These are phyloP conservation scores for Serinus canaria DNA, from an alignment of 2,113 vertebrate species.

Conservation along the genomic window DNA sequence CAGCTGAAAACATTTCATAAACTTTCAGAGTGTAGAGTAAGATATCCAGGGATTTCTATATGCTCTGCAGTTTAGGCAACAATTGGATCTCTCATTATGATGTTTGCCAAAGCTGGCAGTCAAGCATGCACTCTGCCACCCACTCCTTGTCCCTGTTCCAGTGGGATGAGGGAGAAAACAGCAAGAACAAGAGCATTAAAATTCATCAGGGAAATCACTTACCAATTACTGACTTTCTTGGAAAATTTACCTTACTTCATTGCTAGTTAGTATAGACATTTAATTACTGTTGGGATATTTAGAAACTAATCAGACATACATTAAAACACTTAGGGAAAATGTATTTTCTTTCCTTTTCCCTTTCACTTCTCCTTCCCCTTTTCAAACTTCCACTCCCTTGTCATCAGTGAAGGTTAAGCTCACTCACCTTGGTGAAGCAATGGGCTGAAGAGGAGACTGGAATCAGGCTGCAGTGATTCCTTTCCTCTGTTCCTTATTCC, in stretches of 20 bases:
- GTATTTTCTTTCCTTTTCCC: background rate
- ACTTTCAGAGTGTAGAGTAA: background rate
- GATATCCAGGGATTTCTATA: background rate
- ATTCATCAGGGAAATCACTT: background rate
- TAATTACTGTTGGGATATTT: background rate
- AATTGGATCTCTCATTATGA: background rate
- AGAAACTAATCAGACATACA: background rate
- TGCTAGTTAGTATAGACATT: background rate
- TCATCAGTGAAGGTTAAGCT: background rate
- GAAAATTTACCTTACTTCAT: background rate
- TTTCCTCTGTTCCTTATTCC: background rate
- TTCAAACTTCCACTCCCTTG: background rate
- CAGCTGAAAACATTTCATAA: background rate
- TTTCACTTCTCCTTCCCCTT: background rate
- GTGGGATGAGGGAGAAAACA: background rate
- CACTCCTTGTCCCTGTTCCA: background rate
- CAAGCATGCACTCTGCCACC: background rate
- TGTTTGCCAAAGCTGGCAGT: background rate
- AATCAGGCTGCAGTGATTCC: background rate
- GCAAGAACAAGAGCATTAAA: background rate
- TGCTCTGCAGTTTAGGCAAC: background rate
- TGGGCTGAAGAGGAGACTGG: background rate
- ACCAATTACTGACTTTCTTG: background rate
- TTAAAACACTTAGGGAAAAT: background rate
- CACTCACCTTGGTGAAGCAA: background rate